These are phyloP conservation scores for Stenopsyche tienmushanensis DNA, from an alignment of 1,140 invertebrate species.

Conservation along the genomic window DNA sequence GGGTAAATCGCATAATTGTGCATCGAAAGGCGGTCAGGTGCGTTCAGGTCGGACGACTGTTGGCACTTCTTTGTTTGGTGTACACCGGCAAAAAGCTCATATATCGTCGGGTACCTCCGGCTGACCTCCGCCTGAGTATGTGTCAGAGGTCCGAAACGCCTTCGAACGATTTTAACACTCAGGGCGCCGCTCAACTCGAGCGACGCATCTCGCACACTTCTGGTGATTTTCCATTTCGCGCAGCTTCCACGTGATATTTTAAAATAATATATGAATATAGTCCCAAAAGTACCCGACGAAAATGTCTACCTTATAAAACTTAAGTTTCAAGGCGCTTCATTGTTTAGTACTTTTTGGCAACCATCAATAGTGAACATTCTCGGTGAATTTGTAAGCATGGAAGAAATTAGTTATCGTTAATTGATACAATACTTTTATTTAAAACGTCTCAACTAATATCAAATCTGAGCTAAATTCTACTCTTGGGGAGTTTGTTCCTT, in stretches of 20 bases:
- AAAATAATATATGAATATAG: no score
- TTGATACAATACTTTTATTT: no score
- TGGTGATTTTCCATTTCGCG: neutral
- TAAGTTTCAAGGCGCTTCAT: neutral
- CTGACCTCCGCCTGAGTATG: neutral
- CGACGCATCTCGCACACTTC: neutral
- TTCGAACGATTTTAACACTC: neutral
- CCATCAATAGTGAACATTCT: no score
- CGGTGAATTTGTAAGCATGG: no score
- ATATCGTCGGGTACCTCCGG: neutral
- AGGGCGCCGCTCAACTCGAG: neutral
- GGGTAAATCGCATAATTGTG: neutral
- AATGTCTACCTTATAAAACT: neutral
- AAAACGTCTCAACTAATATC: no score
- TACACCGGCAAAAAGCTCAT: neutral
- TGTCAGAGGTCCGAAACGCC: constrained; percentile 1
- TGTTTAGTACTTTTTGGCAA: neutral
- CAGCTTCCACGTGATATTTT: neutral
- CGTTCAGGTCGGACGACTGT: neutral
- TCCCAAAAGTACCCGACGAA: no score
- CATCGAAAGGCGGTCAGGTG: neutral
- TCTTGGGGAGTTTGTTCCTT: no score
- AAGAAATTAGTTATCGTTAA: no score
- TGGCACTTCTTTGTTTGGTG: neutral
- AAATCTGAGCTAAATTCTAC: no score